Evolutionary conservation across 2,113 vertebrate species (phyloP), one percentile per base, ranked within the genome.

Genomic region (Dicrurus megarhynchus): DNA sequence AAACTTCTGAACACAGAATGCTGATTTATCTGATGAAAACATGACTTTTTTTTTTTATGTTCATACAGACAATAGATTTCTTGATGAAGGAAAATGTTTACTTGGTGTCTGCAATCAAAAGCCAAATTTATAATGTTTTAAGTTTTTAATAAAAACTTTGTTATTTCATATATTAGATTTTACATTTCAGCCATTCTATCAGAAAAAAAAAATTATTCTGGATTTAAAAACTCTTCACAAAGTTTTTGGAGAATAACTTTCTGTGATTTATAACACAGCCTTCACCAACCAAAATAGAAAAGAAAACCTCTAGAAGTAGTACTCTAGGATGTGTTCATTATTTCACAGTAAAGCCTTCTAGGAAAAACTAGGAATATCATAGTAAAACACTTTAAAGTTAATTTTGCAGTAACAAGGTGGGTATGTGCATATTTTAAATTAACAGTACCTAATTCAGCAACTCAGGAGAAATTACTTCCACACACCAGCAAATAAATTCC

Each of bases 211-310:
- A 24, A 8, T 44, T 61, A 69, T 13, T 91, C 37, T 57, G 26
- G 13, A 83, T 93, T 94, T 84, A 82, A 70, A 90, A 95, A 80
- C 14, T 20, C 24, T n/a, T 91, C 69, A 70, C 6, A 68, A 96
- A 96, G 42, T 94, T 96, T 95, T 68, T 83, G 32, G 60, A 89
- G 49, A 59, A 53, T 44, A 93, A 75, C 35, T 81, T 83, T 30
- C 68, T 83, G 32, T 80, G 63, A 84, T 93, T 91, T 90, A 59
- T 56, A 88, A 60, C 6, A 71, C 24, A 86, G 47, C 7, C 24
- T 82, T 81, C 35, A 89, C 13, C 35, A 82, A 83, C 5, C 11
- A 67, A 80, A 96, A 89, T 2, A 90, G 78, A 87, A 95, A 77
- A 37, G 3, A 93, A 94, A 93, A 63, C 7, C 28, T 84, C 71